Evolutionary conservation across 30 jellyfish, hydroid and myxozoan species (phyloP).

Genomic region (Turritopsis rubra): DNA sequence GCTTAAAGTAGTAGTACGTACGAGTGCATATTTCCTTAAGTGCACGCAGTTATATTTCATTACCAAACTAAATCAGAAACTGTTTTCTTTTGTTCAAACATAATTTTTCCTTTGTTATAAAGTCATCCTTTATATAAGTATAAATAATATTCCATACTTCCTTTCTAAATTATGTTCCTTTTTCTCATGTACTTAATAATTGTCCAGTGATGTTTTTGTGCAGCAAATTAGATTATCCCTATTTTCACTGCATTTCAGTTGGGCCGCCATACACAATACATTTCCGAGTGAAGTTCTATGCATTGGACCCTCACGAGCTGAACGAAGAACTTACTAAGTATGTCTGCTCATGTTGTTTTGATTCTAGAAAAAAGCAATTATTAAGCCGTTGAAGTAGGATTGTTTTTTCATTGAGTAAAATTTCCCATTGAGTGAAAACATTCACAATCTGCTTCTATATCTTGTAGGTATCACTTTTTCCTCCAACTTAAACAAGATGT

Average conservation of each 20-base stretch:
- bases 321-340: constrained; percentile 95
- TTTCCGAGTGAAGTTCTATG: constrained; percentile 84
- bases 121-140: too few relatives aligned
- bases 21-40: too few relatives aligned
- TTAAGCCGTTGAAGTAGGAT: not conserved
- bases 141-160: too few relatives aligned
- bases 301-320: constrained; percentile 77
- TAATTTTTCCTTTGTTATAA: too few relatives aligned
- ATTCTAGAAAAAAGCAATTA: not conserved
- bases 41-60: too few relatives aligned
- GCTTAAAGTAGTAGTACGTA: too few relatives aligned
- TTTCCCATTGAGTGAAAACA: not conserved
- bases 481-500: constrained; percentile 83
- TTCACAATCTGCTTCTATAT: not conserved
- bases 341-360: not conserved
- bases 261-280: constrained; percentile 92
- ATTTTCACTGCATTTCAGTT: constrained; percentile 34
- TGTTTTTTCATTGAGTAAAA: not conserved
- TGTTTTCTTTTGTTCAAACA: too few relatives aligned
- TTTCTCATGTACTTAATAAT: too few relatives aligned
- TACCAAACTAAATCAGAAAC: too few relatives aligned
- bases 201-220: too few relatives aligned
- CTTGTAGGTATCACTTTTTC: constrained; percentile 72
- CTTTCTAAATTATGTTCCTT: too few relatives aligned
- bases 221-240: too few relatives aligned